phyloP scores from a whole-genome alignment of 2,797 vertebrate species.

The Echeneis naucrates region DNA sequence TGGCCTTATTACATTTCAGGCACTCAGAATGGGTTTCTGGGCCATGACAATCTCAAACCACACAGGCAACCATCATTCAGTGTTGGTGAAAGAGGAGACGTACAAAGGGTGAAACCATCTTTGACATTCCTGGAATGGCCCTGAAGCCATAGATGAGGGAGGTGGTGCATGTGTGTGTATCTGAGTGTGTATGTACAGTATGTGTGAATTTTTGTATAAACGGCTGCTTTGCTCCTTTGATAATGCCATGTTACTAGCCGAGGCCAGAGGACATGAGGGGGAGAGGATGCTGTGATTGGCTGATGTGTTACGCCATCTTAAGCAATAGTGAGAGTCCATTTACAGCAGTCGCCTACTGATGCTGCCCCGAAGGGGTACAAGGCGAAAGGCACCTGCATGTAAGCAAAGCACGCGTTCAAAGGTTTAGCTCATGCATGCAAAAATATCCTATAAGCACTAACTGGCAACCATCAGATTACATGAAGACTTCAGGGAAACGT shows the following conservation, averaged over 20 bases:
- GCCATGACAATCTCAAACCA: constrained; percentile 76
- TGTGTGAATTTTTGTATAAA: constrained; percentile 62
- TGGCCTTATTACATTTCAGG: constrained; percentile 77
- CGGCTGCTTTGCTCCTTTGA: constrained; percentile 68
- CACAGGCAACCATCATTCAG: constrained; percentile 78
- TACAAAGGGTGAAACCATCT: constrained; percentile 85
- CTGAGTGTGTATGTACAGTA: constrained; percentile 35
- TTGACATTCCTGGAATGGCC: constrained; percentile 91
- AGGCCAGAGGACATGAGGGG: constrained; percentile 64
- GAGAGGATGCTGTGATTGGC: constrained; percentile 77
- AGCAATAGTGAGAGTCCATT: constrained; percentile 85
- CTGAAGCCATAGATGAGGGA: constrained; percentile 83
- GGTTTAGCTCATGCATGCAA: constrained; percentile 6
- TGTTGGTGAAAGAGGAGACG: constrained; percentile 81
- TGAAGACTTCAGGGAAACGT: background rate
- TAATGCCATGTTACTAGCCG: constrained; percentile 62
- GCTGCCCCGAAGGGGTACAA: constrained; percentile 44
- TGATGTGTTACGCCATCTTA: constrained; percentile 84
- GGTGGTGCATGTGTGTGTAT: constrained; percentile 39
- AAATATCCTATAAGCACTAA: background rate
- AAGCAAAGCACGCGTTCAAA: constrained; percentile 38
- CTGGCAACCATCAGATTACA: background rate
- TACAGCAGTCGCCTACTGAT: constrained; percentile 68
- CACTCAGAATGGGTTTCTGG: constrained; percentile 71
- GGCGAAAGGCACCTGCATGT: constrained; percentile 45